These are phyloP conservation scores for Acromyrmex echinatior DNA, from an alignment of 1,140 invertebrate species.

Conservation along the genomic window DNA sequence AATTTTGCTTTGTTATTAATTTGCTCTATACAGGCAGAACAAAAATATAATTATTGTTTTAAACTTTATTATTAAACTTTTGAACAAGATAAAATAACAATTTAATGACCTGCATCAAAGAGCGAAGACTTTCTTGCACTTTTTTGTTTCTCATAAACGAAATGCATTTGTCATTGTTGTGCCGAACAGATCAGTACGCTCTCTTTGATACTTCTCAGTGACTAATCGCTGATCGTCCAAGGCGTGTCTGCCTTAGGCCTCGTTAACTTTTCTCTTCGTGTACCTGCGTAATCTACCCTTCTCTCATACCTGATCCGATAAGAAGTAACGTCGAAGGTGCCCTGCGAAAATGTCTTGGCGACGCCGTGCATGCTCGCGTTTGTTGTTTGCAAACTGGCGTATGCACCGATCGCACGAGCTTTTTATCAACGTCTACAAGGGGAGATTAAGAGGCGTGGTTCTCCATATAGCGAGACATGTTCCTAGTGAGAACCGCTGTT, in stretches of 20 bases:
- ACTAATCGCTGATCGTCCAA: constrained; percentile 66
- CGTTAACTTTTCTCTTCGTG: constrained; percentile 53
- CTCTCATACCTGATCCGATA: constrained; percentile 29
- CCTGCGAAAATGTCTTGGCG: constrained; percentile 39
- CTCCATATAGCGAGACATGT: constrained; percentile 36
- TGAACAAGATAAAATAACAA: neutral
- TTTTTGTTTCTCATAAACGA: constrained; percentile 18
- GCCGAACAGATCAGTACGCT: constrained; percentile 51
- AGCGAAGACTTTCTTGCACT: neutral
- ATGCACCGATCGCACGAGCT: constrained; percentile 22
- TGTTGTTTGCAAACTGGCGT: constrained; percentile 57
- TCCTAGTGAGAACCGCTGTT: constrained; percentile 17
- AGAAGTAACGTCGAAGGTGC: constrained; percentile 47
- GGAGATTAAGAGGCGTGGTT: constrained; percentile 68
- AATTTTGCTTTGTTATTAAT: neutral
- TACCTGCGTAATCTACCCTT: constrained; percentile 7
- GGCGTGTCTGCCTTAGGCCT: constrained; percentile 60
- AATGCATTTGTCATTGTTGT: constrained; percentile 66
- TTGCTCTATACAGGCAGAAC: neutral
- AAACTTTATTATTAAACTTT: neutral
- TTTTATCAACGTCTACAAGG: constrained; percentile 64
- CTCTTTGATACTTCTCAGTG: constrained; percentile 61
- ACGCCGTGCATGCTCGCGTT: constrained; percentile 28
- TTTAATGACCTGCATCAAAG: neutral
- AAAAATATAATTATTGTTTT: neutral